These are phyloP conservation scores for Tauraco hartlaubi DNA, from an alignment of 2,797 vertebrate genomes.

Conservation along the genomic window DNA sequence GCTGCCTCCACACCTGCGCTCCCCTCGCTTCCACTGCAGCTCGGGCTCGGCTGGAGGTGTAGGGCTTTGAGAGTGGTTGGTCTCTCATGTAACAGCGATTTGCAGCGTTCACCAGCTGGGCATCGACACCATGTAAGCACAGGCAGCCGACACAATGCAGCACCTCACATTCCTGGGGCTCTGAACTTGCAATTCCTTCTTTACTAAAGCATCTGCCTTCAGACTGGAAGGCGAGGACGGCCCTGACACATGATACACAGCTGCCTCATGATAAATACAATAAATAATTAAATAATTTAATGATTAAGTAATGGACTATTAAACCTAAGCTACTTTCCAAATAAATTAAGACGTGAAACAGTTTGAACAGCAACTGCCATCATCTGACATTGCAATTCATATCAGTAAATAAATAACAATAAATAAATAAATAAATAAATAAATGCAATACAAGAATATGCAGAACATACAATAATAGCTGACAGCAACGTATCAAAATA, in stretches of 20 bases:
- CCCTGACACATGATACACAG: neutral
- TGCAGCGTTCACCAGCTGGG: neutral
- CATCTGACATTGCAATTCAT: neutral
- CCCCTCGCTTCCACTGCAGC: neutral
- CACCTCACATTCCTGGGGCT: neutral
- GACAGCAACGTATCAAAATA: neutral
- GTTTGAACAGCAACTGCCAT: neutral
- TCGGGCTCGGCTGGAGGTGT: neutral
- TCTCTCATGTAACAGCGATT: neutral
- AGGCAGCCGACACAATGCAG: neutral
- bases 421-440: conserved; percentile 6
- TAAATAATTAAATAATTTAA: neutral
- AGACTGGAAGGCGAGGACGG: neutral
- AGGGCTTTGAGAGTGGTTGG: neutral
- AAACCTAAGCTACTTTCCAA: neutral
- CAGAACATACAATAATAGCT: neutral
- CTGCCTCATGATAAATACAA: neutral
- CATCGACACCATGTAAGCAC: neutral
- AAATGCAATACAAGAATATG: neutral
- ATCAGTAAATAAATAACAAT: neutral
- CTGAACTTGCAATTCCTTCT: neutral
- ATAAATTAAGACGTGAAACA: neutral
- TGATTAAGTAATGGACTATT: neutral
- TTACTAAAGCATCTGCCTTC: neutral
- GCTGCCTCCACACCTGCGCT: neutral